Conservation (phyloP, 2,113 vertebrate species). For the Podilymbus podiceps region DNA sequence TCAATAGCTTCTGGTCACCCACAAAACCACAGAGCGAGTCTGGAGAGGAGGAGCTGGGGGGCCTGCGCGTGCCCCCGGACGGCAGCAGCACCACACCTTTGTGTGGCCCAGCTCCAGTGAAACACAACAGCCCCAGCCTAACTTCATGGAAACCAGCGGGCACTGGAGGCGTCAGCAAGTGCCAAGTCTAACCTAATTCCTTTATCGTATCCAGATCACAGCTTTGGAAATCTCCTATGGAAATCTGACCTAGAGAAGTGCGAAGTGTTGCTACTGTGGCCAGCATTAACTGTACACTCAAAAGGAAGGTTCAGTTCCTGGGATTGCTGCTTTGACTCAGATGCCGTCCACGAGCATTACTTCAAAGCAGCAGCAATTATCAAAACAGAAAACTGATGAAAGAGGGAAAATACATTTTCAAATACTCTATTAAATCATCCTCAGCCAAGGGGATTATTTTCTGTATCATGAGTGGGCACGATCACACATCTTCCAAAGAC, state of each 20-base stretch:
- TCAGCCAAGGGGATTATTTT: not conserved
- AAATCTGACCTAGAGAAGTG: not conserved
- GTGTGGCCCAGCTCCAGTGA: too few relatives aligned
- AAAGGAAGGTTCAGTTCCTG: not conserved
- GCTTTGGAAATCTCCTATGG: not conserved
- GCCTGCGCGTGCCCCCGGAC: accelerated
- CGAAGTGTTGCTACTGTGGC: not conserved
- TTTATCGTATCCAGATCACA: too few relatives aligned
- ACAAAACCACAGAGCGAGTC: not conserved
- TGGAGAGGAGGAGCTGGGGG: not conserved
- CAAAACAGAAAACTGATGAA: not conserved
- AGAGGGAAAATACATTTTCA: not conserved
- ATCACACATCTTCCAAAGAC: not conserved
- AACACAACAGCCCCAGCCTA: not conserved
- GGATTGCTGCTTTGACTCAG: not conserved
- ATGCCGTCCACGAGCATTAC: not conserved
- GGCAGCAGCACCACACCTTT: not conserved
- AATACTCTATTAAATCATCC: not conserved
- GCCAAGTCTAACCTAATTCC: not conserved
- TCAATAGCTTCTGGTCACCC: not conserved
- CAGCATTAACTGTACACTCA: not conserved
- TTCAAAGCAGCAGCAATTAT: not conserved
- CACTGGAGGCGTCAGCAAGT: not conserved
- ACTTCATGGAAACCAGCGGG: not conserved
- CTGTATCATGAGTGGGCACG: accelerated